phyloP scores from a whole-genome alignment of 2,797 vertebrate genomes.

The Falco cherrug region DNA sequence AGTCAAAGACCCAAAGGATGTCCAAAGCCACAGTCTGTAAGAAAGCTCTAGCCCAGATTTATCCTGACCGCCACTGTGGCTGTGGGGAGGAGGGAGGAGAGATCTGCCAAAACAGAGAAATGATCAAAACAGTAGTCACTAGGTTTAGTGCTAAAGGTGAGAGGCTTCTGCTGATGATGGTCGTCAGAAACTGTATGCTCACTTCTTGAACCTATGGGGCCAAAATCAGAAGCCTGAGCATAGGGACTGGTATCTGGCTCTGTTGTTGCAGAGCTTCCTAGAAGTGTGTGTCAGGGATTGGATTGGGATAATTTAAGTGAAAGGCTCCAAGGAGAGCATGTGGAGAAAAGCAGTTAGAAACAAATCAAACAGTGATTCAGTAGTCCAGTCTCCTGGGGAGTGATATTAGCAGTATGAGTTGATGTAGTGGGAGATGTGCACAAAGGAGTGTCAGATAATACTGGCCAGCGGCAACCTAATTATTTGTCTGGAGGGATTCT shows the following conservation, averaged over 20 bases:
- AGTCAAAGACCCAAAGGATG: neutral
- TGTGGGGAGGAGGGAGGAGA: neutral
- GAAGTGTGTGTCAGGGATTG: neutral
- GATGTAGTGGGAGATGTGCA: accelerated
- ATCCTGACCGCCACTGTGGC: too few relatives aligned
- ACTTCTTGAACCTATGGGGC: neutral
- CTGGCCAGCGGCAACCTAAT: neutral
- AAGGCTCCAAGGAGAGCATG: neutral
- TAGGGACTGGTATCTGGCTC: neutral
- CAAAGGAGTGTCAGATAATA: neutral
- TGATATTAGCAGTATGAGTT: neutral
- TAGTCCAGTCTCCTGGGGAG: neutral
- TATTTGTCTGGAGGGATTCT: slow-evolving; percentile 7
- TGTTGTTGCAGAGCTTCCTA: neutral
- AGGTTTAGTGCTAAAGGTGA: neutral
- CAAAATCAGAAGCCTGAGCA: neutral
- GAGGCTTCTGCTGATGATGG: neutral
- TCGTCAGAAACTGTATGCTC: accelerated
- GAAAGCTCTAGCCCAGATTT: neutral
- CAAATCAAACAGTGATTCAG: accelerated
- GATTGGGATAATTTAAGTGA: neutral
- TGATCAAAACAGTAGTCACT: neutral
- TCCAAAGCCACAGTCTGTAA: neutral
- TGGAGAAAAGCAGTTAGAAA: neutral
- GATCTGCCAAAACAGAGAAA: neutral